phyloP scores from a whole-genome alignment of 1,140 invertebrate species.

The Drosophila gunungcola region DNA sequence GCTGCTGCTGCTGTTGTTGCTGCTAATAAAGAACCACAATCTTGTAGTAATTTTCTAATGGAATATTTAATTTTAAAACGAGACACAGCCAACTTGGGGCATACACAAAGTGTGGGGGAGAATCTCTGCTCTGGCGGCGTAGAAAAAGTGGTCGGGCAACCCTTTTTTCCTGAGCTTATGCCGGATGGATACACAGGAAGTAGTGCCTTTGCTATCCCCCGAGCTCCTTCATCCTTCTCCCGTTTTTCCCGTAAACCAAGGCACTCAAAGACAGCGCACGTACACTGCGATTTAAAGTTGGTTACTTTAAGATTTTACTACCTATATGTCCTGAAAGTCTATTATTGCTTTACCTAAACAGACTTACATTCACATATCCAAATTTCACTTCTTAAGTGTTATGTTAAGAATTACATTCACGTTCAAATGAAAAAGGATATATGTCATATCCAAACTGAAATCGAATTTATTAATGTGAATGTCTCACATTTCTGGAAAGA shows the following conservation, averaged over 20 bases:
- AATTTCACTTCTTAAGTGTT: too few species aligned
- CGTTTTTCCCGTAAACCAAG: constrained; percentile 17
- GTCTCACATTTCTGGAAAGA: too few species aligned
- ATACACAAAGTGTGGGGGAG: constrained; percentile 45
- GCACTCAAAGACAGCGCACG: constrained; percentile 68
- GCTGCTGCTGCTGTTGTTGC: constrained; percentile 32
- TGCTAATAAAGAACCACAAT: constrained; percentile 73
- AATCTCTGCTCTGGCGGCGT: constrained; percentile 24
- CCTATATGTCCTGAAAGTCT: too few species aligned
- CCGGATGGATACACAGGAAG: constrained; percentile 81
- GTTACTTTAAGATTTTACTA: not conserved
- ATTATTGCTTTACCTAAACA: too few species aligned
- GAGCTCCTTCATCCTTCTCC: constrained; percentile 12
- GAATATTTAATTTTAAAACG: constrained; percentile 84
- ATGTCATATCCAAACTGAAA: too few species aligned
- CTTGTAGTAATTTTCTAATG: constrained; percentile 85
- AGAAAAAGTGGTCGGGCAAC: constrained; percentile 72
- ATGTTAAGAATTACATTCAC: too few species aligned
- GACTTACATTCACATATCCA: too few species aligned
- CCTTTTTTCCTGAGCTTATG: constrained; percentile 73
- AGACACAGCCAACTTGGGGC: constrained; percentile 62
- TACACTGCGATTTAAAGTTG: not conserved
- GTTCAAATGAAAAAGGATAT: too few species aligned
- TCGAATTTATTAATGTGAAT: too few species aligned
- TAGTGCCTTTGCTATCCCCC: constrained; percentile 63